Evolutionary conservation across 2,113 vertebrate species (phyloP).

Genomic region (Zootoca vivipara): DNA sequence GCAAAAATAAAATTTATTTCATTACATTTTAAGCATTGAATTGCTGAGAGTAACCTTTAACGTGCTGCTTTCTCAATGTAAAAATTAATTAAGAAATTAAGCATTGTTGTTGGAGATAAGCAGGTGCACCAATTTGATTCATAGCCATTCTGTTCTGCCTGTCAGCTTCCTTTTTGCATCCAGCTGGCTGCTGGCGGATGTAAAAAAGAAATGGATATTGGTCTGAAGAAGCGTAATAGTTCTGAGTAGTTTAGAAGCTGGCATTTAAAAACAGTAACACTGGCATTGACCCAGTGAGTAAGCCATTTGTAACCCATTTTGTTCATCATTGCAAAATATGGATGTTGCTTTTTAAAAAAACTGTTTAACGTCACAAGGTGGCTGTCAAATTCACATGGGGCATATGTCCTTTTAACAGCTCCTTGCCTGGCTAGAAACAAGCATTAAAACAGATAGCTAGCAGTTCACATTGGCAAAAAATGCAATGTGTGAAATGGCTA

Average conservation of each 20-base stretch:
- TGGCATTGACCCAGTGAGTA: background rate
- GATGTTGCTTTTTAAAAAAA: background rate
- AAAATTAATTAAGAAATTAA: background rate
- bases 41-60: background rate
- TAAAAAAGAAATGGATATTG: background rate
- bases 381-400: background rate
- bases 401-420: background rate
- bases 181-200: background rate
- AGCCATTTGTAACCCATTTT: background rate
- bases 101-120: background rate
- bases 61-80: background rate
- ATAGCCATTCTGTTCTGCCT: background rate
- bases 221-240: background rate
- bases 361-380: no score
- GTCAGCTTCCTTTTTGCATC: background rate
- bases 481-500: background rate
- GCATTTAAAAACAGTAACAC: background rate
- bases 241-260: background rate
- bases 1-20: background rate
- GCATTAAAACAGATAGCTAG: background rate
- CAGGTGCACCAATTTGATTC: background rate
- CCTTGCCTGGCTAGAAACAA: background rate
- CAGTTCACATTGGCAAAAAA: background rate
- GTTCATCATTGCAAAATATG: background rate
- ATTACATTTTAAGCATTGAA: no score